phyloP scores from a whole-genome alignment of 53 echinoderm and acorn worm genomes.

The Echinometra lucunter region DNA sequence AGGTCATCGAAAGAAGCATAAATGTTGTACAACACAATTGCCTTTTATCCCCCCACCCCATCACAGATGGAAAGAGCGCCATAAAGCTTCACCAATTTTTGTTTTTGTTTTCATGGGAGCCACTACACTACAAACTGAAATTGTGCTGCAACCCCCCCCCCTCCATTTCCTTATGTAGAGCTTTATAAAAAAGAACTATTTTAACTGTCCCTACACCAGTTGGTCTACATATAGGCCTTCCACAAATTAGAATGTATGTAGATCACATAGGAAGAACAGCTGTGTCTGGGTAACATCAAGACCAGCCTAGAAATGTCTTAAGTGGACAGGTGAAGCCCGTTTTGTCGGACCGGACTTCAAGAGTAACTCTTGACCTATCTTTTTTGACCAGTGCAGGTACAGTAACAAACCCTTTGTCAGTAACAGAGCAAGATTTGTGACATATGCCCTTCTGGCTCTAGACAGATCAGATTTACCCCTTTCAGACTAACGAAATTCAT shows the following conservation, averaged over 20 bases:
- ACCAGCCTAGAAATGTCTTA: neutral
- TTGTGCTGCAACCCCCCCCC: too few species aligned
- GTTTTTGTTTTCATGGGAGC: too few species aligned
- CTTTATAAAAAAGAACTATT: too few species aligned
- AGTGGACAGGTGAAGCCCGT: neutral
- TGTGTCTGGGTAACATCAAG: neutral
- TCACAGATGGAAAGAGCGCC: too few species aligned
- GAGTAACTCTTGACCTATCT: neutral
- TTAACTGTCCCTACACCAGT: neutral
- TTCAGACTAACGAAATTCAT: too few species aligned
- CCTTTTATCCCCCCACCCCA: too few species aligned
- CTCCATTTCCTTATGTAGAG: neutral
- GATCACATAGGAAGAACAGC: neutral
- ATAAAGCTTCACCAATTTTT: too few species aligned
- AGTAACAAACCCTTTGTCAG: neutral
- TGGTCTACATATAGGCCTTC: neutral
- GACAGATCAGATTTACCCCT: too few species aligned
- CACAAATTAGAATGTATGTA: neutral
- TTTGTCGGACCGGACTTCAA: neutral
- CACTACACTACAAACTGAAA: too few species aligned
- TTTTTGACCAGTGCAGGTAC: neutral
- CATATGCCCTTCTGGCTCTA: neutral
- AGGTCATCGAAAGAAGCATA: too few species aligned
- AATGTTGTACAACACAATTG: too few species aligned
- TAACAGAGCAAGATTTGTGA: neutral